Conservation (phyloP, 2,888 invertebrate genomes). For the Euzophera pinguis region DNA sequence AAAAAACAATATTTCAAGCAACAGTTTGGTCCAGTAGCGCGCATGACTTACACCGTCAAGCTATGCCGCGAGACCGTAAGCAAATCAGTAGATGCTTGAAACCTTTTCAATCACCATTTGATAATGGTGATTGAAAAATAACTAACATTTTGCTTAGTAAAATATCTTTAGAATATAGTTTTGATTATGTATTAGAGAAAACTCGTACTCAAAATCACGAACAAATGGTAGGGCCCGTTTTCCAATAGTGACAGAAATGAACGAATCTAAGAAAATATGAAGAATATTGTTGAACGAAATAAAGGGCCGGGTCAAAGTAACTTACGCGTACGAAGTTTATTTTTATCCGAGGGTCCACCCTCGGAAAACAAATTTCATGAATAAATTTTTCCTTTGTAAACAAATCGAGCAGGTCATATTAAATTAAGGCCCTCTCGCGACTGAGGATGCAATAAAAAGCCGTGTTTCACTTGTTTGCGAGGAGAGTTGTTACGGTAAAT, state of each 20-base stretch:
- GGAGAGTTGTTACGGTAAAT: slow-evolving; percentile 10
- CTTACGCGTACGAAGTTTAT: slow-evolving; percentile 65
- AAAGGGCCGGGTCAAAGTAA: slow-evolving; percentile 47
- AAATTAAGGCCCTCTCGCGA: slow-evolving; percentile 65
- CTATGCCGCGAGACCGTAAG: no score
- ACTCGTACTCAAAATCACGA: background rate
- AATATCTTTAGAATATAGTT: no score
- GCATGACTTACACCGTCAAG: no score
- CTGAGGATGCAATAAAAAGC: slow-evolving; percentile 56
- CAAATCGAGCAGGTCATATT: slow-evolving; percentile 74
- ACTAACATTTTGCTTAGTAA: no score
- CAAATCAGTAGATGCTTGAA: no score
- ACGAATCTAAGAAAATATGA: slow-evolving; percentile 40
- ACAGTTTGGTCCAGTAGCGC: no score
- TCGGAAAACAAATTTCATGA: slow-evolving; percentile 75
- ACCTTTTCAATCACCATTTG: no score
- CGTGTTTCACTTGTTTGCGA: slow-evolving; percentile 37
- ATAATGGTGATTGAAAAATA: no score
- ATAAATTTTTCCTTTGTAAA: slow-evolving; percentile 79
- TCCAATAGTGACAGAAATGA: slow-evolving; percentile 21
- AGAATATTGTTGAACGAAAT: slow-evolving; percentile 40
- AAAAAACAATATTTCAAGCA: no score
- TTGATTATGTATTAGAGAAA: no score
- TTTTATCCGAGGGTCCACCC: slow-evolving; percentile 57
- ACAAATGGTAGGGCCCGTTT: slow-evolving; percentile 11